Evolutionary conservation across 2,888 invertebrate genomes (phyloP).

Genomic region (Orchesellides sinensis): DNA sequence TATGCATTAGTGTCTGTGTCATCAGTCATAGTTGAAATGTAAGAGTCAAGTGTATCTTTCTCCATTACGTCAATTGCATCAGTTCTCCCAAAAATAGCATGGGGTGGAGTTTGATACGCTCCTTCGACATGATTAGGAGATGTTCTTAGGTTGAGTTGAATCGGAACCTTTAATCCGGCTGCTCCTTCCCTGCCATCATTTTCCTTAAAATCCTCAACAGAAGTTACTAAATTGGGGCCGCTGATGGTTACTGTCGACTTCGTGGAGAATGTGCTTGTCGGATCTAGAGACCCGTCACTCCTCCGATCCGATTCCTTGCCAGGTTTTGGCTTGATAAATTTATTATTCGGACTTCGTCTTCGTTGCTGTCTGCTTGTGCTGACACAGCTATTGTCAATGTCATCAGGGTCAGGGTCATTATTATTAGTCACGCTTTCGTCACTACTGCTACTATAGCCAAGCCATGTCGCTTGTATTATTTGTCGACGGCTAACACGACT

Average conservation of each 20-base stretch:
- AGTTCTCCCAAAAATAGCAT: constrained; percentile 44
- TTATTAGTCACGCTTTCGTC: constrained; percentile 60
- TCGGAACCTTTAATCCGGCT: constrained; percentile 46
- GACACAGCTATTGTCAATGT: constrained; percentile 47
- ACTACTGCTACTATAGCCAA: constrained; percentile 66
- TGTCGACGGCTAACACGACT: constrained; percentile 74
- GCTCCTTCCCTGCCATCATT: constrained; percentile 14
- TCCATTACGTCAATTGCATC: constrained; percentile 45
- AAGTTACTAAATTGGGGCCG: constrained; percentile 41
- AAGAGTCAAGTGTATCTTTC: constrained; percentile 70
- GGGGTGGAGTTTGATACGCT: neutral
- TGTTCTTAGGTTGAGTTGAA: constrained; percentile 41
- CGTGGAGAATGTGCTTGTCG: neutral
- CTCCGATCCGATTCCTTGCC: neutral
- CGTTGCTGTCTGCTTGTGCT: constrained; percentile 15
- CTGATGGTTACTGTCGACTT: neutral
- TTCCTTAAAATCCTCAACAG: constrained; percentile 50
- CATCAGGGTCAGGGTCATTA: constrained; percentile 52
- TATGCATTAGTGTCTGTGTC: constrained; percentile 72
- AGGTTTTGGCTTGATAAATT: constrained; percentile 15
- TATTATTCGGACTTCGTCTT: constrained; percentile 33
- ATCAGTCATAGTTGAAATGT: constrained; percentile 70
- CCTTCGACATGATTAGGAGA: constrained; percentile 17
- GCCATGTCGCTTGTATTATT: constrained; percentile 71
- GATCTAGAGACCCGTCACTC: constrained; percentile 9